Evolutionary conservation across 2,797 vertebrate genomes (phyloP), one percentile per base, ranked within the genome.

Genomic region (Leptoclinus maculatus): DNA sequence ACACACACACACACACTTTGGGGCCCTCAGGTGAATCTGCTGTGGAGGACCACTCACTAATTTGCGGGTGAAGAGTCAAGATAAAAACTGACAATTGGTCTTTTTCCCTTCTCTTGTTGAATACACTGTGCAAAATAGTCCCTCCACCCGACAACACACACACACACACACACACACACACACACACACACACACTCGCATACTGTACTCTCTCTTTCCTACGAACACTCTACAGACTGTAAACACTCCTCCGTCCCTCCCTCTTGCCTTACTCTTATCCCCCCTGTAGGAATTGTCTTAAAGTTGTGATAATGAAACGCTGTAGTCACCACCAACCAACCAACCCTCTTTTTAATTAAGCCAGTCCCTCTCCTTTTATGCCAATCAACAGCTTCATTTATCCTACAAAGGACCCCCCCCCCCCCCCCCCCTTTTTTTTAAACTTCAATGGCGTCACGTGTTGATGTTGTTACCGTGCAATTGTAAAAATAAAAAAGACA

Each of bases 391-490:
- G 57, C 74, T 58, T 58, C 29, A 9, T 66, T 78, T 63, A 41
- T 54, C 64, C 66, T 43, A 10, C n/a, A 3, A 57, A 43, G 45
- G 49, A 45, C 66, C 34, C 14, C 1, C 7, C n/a, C 27, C 59
- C 25, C 3, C 38, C 6, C 11, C 32, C 53, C 12, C 3, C 5
- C 16, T 56, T 87, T 83, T 91, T 90, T 87, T 25, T 54, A 76
- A 78, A 86, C 79, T 87, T 93, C 66, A 88, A 80, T 92, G 84
- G 90, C 76, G 92, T 96, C 91, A 78, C 73, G 93, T 92, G 85
- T 92, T 88, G 87, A 89, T 94, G 90, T 94, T 92, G 92, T 93
- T 91, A 87, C 80, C 45, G 91, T 95, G 92, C 88, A 93, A 88
- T 87, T 92, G 86, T 94, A 87, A 89, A 84, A 84, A 74, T 82